Conservation (phyloP, 2,888 invertebrate species). For the Blastobasis adustella region DNA sequence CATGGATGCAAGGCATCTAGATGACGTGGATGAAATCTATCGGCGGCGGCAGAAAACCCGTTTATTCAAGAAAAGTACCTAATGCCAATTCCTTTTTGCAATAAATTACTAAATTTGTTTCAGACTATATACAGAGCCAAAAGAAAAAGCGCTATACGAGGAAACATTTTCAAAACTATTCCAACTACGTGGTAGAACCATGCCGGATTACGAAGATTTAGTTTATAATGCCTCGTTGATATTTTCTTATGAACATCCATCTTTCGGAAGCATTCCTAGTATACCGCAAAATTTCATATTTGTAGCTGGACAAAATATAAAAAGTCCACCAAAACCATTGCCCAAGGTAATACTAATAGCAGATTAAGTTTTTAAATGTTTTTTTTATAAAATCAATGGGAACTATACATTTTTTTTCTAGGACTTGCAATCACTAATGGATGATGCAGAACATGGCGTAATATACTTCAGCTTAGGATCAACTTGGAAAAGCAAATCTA, state of each 20-base stretch:
- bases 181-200: constrained; percentile 25
- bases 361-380: background rate
- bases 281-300: constrained; percentile 41
- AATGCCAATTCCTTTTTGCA: too few species aligned
- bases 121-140: too few species aligned
- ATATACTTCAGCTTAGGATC: constrained; percentile 57
- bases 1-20: too few species aligned
- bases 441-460: constrained; percentile 39
- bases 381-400: background rate
- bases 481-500: constrained; percentile 31
- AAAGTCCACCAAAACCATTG: constrained; percentile 31
- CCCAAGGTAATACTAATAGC: constrained; percentile 25
- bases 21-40: too few species aligned
- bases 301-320: constrained; percentile 48
- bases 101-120: too few species aligned
- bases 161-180: constrained; percentile 23
- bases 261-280: constrained; percentile 25
- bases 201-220: constrained; percentile 30
- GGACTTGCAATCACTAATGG: constrained; percentile 40
- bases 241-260: constrained; percentile 41
- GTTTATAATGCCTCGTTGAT: constrained; percentile 42
- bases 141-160: constrained; percentile 14
- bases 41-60: too few species aligned
- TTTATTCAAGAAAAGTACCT: too few species aligned
- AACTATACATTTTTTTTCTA: constrained; percentile 12